Evolutionary conservation across 2,797 vertebrate genomes (phyloP).

Genomic region (Tenualosa ilisha): DNA sequence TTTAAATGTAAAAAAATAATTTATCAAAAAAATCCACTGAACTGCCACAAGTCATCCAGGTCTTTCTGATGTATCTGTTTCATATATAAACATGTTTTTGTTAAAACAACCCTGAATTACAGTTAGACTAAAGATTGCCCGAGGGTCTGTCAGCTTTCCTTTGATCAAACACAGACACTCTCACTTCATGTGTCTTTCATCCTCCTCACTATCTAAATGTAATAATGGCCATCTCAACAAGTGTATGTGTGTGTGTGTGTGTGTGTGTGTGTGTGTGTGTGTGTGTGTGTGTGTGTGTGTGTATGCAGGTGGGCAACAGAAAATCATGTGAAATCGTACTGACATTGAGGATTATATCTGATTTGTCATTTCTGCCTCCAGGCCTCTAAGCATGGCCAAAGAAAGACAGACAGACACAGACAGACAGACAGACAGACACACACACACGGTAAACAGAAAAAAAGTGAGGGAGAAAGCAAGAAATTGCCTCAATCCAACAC

Average conservation of each 20-base stretch:
- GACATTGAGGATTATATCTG: conserved; percentile 41
- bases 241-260: conserved; percentile 35
- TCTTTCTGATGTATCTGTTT: conserved; percentile 42
- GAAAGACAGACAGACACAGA: not conserved
- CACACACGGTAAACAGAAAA: not conserved
- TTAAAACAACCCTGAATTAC: conserved; percentile 37
- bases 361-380: conserved; percentile 41
- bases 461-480: not conserved
- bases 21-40: not conserved
- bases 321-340: conserved; percentile 25
- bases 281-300: conserved; percentile 42
- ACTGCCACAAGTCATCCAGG: not conserved
- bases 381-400: not conserved
- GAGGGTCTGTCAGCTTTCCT: conserved; percentile 54
- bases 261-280: conserved; percentile 43
- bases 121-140: conserved; percentile 45
- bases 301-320: conserved; percentile 27
- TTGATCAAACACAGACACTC: conserved; percentile 48
- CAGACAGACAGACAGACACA: not conserved
- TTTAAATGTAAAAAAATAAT: not conserved
- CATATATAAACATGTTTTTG: conserved; percentile 38
- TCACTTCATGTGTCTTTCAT: conserved; percentile 56
- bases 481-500: conserved; percentile 11
- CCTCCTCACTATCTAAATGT: conserved; percentile 57
- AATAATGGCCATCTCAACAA: conserved; percentile 40